phyloP scores from a whole-genome alignment of 2,113 vertebrate species.

The Protobothrops mucrosquamatus region DNA sequence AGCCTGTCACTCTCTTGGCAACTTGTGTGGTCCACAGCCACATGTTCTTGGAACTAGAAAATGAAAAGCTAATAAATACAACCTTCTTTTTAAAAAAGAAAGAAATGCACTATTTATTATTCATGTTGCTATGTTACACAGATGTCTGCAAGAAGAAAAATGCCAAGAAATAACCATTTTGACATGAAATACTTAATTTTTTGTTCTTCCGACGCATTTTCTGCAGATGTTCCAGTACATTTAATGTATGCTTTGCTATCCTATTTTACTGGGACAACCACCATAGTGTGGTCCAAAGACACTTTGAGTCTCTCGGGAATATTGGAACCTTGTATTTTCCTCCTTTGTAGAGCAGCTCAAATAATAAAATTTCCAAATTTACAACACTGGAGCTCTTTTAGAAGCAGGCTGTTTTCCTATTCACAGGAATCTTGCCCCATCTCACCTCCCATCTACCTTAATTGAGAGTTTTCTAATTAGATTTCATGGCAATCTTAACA shows the following conservation, averaged over 20 bases:
- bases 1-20: not conserved
- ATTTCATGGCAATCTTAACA: not conserved
- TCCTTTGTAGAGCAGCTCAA: not conserved
- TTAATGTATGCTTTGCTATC: not conserved
- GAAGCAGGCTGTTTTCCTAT: not conserved
- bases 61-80: not conserved
- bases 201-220: not conserved
- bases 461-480: not conserved
- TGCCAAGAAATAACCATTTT: not conserved
- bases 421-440: not conserved
- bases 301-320: not conserved
- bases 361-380: not conserved
- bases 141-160: not conserved
- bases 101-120: not conserved
- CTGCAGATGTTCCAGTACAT: not conserved
- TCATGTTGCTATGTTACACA: constrained; percentile 18
- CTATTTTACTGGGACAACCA: not conserved
- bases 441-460: not conserved
- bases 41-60: not conserved
- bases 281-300: not conserved
- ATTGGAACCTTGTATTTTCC: not conserved
- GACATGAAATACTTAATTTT: not conserved
- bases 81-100: not conserved
- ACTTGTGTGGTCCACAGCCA: not conserved
- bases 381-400: not conserved